phyloP scores from a whole-genome alignment of 2,888 invertebrate genomes.

The Lagria hirta region DNA sequence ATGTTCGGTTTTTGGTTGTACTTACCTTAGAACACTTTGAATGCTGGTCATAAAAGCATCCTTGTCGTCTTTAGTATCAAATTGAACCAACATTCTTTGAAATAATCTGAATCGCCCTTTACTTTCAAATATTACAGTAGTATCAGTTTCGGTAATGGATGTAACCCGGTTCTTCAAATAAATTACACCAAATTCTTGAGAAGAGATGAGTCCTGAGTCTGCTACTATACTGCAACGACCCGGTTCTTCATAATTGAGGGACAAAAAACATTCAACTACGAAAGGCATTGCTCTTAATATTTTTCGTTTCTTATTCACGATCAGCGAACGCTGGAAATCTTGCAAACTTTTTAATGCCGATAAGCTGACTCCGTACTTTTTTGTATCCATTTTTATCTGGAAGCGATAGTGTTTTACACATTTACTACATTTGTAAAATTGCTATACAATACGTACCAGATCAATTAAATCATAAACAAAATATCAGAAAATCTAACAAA shows the following conservation, averaged over 20 bases:
- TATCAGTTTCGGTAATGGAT: constrained; percentile 17
- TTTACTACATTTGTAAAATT: constrained; percentile 18
- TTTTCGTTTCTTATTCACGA: constrained; percentile 13
- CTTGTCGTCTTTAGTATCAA: constrained; percentile 16
- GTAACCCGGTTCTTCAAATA: constrained; percentile 15
- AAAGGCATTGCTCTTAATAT: constrained; percentile 20
- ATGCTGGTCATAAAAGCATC: constrained; percentile 16
- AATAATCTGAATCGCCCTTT: constrained; percentile 10
- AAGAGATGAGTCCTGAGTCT: constrained; percentile 12
- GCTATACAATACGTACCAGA: constrained; percentile 15
- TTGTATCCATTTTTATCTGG: constrained; percentile 22
- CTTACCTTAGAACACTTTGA: constrained; percentile 14
- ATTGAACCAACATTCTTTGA: constrained; percentile 12
- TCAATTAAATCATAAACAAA: constrained; percentile 17
- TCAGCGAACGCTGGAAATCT: constrained; percentile 13
- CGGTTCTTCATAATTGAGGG: constrained; percentile 13
- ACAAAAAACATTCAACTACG: constrained; percentile 9
- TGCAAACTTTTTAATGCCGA: constrained; percentile 21
- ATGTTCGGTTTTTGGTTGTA: constrained; percentile 18
- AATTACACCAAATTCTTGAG: constrained; percentile 13
- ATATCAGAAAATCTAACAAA: constrained; percentile 18
- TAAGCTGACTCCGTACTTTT: constrained; percentile 20
- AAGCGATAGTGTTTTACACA: constrained; percentile 20
- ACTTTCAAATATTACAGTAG: constrained; percentile 13
- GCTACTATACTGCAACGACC: constrained; percentile 7